Evolutionary conservation across 2,113 vertebrate genomes (phyloP), one percentile per base, ranked within the genome.

Genomic region (Bambusicola thoracicus): DNA sequence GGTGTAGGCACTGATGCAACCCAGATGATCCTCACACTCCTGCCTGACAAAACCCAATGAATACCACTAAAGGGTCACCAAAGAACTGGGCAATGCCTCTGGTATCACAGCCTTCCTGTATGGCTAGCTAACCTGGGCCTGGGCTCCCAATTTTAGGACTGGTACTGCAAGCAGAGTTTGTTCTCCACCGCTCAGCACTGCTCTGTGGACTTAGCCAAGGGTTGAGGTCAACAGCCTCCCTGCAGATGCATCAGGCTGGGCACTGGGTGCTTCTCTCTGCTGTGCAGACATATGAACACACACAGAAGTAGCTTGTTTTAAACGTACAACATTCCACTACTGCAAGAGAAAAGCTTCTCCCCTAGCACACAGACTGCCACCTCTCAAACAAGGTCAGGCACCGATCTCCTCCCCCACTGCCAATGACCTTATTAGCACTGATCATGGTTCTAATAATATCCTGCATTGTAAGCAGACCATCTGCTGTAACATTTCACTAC

Each of bases 391-490:
- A 95, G 95, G 94, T 81, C 80, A 87, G 93, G 85, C 68, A 85
- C 58, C 41, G 40, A 89, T 82, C 69, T 91, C 90, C 65, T 93
- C 78, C 70, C 68, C 95, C 81, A 66, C 38, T 13, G 16, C 53
- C 79, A 91, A 69, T 93, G 95, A 97, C 89, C 96, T 97, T 97
- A 97, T 97, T 96, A 97, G 91, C 38, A 90, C 76, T 25, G 93
- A 97, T 95, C 94, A 95, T 19, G 67, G 80, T 95, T 97, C 96
- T 87, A 97, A 97, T 93, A 97, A 97, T 97, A 97, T 43, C 90
- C 87, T 2, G 2, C 89, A 78, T 27, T 83, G 62, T 78, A 75
- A 96, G 79, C 74, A 0, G 93, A 72, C 89, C 92, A 97, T 95
- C 94, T 97, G 93, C 91, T 1, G 0, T 92, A 85, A 96, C 81